Evolutionary conservation across 2,113 vertebrate genomes (phyloP).

Genomic region (Dasypus novemcinctus): DNA sequence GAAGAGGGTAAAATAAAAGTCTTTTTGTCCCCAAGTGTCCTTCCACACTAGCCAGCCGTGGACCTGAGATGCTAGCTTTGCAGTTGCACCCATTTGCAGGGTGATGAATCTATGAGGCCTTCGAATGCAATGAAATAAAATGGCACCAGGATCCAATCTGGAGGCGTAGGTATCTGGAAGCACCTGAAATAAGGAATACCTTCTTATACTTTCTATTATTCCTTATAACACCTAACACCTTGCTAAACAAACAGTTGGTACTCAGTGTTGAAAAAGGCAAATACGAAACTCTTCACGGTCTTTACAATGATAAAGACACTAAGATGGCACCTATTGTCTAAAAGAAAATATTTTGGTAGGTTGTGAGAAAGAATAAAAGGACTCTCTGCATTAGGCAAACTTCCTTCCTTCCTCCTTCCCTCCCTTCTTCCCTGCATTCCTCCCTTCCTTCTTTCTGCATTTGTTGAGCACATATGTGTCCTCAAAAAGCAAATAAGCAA

Average conservation of each 20-base stretch:
- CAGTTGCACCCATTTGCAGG: no score
- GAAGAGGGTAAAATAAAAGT: background rate
- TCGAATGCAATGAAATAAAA: background rate
- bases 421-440: background rate
- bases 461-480: background rate
- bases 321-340: background rate
- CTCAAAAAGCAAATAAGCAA: background rate
- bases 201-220: background rate
- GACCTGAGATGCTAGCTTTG: background rate
- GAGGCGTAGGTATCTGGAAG: background rate
- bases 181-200: background rate
- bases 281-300: background rate
- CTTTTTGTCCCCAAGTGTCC: background rate
- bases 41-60: background rate
- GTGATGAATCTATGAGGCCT: background rate
- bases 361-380: background rate
- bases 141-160: background rate
- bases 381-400: background rate
- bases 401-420: background rate
- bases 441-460: background rate
- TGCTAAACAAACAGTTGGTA: background rate
- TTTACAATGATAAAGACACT: background rate
- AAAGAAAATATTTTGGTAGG: slow-evolving; percentile 6
- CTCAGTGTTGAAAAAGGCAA: background rate
- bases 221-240: background rate